These are phyloP conservation scores for Margarornis squamiger DNA, from an alignment of 2,797 vertebrate genomes.

Conservation along the genomic window DNA sequence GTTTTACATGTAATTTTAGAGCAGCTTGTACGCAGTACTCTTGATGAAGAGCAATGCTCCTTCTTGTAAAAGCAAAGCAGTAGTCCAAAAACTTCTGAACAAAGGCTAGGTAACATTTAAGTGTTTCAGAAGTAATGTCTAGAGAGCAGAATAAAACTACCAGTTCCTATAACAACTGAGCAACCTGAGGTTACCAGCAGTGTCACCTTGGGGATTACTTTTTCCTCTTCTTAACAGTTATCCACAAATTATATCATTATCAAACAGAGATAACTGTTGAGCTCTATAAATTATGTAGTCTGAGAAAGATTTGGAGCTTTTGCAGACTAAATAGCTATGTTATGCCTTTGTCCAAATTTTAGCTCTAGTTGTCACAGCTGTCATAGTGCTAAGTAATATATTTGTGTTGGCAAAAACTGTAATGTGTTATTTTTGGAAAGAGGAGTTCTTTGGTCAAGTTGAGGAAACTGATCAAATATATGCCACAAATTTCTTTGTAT, in stretches of 20 bases:
- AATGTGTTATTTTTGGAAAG: background rate
- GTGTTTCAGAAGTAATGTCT: background rate
- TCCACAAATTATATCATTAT: accelerated
- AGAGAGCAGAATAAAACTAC: background rate
- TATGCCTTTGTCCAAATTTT: background rate
- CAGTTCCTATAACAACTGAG: background rate
- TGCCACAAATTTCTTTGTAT: background rate
- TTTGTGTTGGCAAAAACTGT: background rate
- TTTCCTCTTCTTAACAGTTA: background rate
- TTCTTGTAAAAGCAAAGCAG: background rate
- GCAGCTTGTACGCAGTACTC: background rate
- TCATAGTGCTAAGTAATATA: background rate
- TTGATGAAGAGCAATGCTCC: background rate
- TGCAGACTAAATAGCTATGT: background rate
- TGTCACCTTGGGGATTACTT: background rate
- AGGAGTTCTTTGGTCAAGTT: background rate
- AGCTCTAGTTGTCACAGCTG: background rate
- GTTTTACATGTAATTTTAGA: background rate
- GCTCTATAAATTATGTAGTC: background rate
- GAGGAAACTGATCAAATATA: background rate
- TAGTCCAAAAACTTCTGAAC: background rate
- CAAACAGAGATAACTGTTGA: background rate
- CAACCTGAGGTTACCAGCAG: background rate
- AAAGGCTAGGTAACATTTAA: background rate
- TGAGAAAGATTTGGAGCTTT: background rate